Evolutionary conservation across 2,113 vertebrate species (phyloP).

Genomic region (Trachemys scripta): DNA sequence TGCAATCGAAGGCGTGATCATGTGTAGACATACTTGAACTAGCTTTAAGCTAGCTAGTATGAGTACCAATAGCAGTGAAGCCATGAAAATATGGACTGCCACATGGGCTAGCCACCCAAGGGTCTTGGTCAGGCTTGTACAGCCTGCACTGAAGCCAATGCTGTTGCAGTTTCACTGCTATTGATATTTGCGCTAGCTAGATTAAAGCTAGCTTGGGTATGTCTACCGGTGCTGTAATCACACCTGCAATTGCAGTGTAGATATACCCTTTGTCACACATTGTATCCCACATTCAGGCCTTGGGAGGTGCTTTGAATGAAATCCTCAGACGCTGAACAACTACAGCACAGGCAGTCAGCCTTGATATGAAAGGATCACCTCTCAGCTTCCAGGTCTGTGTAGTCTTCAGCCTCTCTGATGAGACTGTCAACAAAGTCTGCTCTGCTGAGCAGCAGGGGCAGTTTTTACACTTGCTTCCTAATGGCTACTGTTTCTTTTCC

Average conservation of each 20-base stretch:
- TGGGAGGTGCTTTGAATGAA: neutral
- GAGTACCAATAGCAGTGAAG: neutral
- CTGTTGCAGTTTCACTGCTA: neutral
- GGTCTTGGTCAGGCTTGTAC: neutral
- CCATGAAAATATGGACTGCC: neutral
- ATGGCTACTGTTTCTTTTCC: neutral
- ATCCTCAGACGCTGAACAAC: neutral
- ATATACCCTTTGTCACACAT: neutral
- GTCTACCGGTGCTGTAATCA: neutral
- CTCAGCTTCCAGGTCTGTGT: neutral
- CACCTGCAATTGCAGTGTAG: neutral
- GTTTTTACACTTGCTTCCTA: neutral
- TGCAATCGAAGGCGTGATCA: neutral
- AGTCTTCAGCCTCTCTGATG: neutral
- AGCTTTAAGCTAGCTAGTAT: neutral
- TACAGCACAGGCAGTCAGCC: neutral
- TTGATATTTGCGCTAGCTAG: neutral
- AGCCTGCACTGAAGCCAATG: neutral
- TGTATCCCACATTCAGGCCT: neutral
- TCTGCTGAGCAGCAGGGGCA: neutral
- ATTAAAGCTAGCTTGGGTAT: neutral
- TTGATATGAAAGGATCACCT: neutral
- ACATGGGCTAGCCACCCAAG: neutral
- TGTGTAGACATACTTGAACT: neutral
- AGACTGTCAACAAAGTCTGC: neutral